Conservation (phyloP, 2,113 vertebrate species). For the Jaculus jaculus region DNA sequence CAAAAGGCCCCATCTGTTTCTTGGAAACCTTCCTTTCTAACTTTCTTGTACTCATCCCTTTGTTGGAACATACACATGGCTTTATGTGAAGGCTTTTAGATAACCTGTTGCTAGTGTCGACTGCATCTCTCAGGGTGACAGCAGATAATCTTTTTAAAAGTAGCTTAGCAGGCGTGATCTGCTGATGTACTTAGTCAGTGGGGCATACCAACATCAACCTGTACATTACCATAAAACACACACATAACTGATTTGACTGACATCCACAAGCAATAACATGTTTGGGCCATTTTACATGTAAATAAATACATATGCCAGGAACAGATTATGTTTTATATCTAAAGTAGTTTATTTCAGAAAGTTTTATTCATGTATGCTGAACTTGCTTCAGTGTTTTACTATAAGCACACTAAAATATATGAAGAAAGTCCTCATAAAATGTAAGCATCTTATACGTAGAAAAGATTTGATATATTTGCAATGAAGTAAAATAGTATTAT, state of each 20-base stretch:
- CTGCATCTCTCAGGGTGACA: not conserved
- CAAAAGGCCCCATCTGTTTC: not conserved
- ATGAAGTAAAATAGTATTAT: not conserved
- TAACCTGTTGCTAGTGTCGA: conserved; percentile 37
- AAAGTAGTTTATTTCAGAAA: conserved; percentile 39
- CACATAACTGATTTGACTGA: not conserved
- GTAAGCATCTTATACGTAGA: not conserved
- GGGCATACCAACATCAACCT: not conserved
- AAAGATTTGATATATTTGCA: not conserved
- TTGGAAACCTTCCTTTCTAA: not conserved
- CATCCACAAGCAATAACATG: not conserved
- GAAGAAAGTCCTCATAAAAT: not conserved
- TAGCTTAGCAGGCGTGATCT: not conserved
- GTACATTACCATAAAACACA: not conserved
- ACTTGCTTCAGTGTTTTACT: not conserved
- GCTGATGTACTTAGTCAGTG: conserved; percentile 29
- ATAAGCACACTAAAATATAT: not conserved
- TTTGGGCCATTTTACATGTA: not conserved
- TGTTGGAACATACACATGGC: not conserved
- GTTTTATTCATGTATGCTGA: not conserved
- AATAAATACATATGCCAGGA: not conserved
- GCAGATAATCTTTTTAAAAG: not conserved
- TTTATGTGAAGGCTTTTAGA: not conserved
- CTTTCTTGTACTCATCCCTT: not conserved
- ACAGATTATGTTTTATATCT: not conserved